phyloP scores from a whole-genome alignment of 2,113 vertebrate species.

The Asarcornis scutulata region DNA sequence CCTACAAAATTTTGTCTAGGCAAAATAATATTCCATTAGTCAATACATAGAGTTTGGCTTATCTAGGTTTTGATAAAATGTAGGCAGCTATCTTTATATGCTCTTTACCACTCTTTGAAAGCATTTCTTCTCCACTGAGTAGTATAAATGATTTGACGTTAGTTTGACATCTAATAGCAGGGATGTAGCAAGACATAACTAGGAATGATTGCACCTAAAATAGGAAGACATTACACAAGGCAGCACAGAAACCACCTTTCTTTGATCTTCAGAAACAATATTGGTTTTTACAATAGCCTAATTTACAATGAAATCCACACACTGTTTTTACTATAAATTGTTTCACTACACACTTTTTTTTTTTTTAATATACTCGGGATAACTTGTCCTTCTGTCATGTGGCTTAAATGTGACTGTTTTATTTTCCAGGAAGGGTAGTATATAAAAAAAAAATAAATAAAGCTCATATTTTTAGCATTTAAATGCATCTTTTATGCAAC shows the following conservation, averaged over 20 bases:
- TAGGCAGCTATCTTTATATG: neutral
- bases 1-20: neutral
- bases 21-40: neutral
- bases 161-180: neutral
- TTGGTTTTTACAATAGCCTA: neutral
- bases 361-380: neutral
- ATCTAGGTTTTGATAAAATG: neutral
- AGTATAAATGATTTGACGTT: neutral
- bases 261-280: neutral
- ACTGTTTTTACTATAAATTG: neutral
- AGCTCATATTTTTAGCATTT: neutral
- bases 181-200: neutral
- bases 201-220: neutral
- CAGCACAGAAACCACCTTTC: neutral
- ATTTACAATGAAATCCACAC: neutral
- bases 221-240: neutral
- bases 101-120: neutral
- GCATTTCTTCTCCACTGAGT: neutral
- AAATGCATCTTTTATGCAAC: neutral
- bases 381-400: neutral
- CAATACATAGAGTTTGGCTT: neutral
- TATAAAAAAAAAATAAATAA: neutral
- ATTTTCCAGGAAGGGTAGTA: neutral
- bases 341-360: neutral
- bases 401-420: neutral